Percentiles rank a stretch among this genome's conserved stretches.
These are phyloP conservation scores for Mimas tiliae DNA, from an alignment of 2,888 invertebrate genomes.

Conservation along the genomic window DNA sequence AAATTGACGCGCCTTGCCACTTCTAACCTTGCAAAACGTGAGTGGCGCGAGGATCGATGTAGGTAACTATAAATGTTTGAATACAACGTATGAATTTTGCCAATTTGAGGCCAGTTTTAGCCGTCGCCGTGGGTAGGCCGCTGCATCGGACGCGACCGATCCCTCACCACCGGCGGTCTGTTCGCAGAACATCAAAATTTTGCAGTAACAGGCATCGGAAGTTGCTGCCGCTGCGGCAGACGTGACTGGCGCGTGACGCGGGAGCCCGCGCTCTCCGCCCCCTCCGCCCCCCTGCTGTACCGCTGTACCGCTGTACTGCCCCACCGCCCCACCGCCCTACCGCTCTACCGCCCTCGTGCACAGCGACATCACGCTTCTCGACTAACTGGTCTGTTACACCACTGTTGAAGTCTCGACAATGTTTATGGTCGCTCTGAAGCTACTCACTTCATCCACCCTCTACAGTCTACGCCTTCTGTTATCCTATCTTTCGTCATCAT, in stretches of 20 bases:
- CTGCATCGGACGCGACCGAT: background rate
- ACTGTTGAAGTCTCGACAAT: no score
- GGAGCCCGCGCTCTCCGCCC: slow-evolving; percentile 59
- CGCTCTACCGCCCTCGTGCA: slow-evolving; percentile 36
- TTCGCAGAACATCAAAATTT: slow-evolving; percentile 88
- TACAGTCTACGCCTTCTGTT: no score
- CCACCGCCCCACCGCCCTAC: slow-evolving; percentile 50
- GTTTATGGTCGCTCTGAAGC: no score
- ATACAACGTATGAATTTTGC: no score
- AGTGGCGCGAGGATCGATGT: no score
- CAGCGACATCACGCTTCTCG: slow-evolving; percentile 1
- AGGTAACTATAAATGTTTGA: no score
- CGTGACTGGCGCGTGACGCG: slow-evolving; percentile 91
- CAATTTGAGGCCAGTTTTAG: no score
- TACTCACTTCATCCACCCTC: no score
- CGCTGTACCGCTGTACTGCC: slow-evolving; percentile 43
- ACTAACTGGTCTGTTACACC: slow-evolving; percentile 8
- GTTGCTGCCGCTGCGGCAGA: slow-evolving; percentile 98
- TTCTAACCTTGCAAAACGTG: no score
- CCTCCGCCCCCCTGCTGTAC: slow-evolving; percentile 48
- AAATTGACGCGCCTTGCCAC: no score
- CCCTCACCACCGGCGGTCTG: slow-evolving; percentile 34
- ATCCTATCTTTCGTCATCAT: no score
- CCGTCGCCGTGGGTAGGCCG: background rate
- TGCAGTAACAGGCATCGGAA: slow-evolving; percentile 99